These are phyloP conservation scores for Torymus texanus DNA, from an alignment of 2,888 invertebrate species.

Conservation along the genomic window DNA sequence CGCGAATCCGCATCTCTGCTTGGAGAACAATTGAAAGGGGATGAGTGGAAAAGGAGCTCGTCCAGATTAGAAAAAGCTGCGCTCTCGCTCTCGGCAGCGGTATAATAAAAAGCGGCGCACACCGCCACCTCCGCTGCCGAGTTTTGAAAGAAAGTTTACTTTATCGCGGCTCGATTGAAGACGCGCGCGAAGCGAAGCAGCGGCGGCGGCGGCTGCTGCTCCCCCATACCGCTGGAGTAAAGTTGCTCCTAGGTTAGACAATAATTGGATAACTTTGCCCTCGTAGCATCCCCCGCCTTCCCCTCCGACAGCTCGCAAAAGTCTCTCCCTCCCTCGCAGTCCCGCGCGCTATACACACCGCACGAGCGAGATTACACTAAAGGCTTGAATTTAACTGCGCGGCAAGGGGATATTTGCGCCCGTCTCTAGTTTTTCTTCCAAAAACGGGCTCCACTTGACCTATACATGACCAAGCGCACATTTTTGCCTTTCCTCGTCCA, in stretches of 20 bases:
- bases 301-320: slow-evolving; percentile 51
- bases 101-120: slow-evolving; percentile 3
- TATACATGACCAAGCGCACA: too few species aligned
- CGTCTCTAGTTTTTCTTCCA: neutral
- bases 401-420: neutral
- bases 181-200: slow-evolving; percentile 54
- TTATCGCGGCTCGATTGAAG: slow-evolving; percentile 69
- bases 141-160: slow-evolving; percentile 73
- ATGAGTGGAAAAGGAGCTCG: neutral
- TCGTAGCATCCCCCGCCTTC: slow-evolving; percentile 64
- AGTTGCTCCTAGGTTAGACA: slow-evolving; percentile 75
- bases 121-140: slow-evolving; percentile 49
- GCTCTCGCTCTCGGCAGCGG: neutral
- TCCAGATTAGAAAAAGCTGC: slow-evolving; percentile 6
- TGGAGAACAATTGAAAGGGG: too few species aligned
- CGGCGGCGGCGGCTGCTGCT: slow-evolving; percentile 52
- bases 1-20: too few species aligned
- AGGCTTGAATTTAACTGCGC: slow-evolving; percentile 64
- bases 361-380: slow-evolving; percentile 64
- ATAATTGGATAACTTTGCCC: slow-evolving; percentile 75
- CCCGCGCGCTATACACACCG: too few species aligned
- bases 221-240: slow-evolving; percentile 53
- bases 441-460: too few species aligned
- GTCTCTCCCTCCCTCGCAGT: slow-evolving; percentile 26
- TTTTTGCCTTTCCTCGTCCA: too few species aligned